A percentile compares a stretch with the other conserved stretches of the same genome.
Conservation (phyloP, 2,113 vertebrate genomes). For the Xyliphius kryptos region DNA sequence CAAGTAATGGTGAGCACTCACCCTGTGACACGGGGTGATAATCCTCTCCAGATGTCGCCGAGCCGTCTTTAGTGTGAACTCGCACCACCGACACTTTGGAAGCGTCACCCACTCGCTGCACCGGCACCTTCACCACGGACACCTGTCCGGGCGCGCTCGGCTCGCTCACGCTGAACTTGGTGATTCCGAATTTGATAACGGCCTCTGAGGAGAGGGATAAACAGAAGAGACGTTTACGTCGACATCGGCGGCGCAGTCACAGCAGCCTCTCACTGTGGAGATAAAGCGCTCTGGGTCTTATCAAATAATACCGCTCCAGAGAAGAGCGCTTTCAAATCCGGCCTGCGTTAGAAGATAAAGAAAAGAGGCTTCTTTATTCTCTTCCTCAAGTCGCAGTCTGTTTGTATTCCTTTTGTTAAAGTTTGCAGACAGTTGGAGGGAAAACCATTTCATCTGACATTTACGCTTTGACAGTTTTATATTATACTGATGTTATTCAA, state of each 20-base stretch:
- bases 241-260: background rate
- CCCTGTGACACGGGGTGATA: constrained; percentile 79
- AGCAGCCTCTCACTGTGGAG: background rate
- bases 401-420: background rate
- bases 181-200: constrained; percentile 80
- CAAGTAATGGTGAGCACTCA: constrained; percentile 40
- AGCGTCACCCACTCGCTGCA: constrained; percentile 72
- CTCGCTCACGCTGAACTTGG: constrained; percentile 70
- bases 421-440: background rate
- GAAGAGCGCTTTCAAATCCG: background rate
- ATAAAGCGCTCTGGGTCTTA: background rate
- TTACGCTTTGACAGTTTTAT: background rate
- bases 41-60: constrained; percentile 77
- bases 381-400: background rate
- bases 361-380: background rate
- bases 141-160: constrained; percentile 64
- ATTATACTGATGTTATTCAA: background rate
- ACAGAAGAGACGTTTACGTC: background rate
- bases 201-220: constrained; percentile 61
- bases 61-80: constrained; percentile 81
- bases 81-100: constrained; percentile 77
- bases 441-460: background rate
- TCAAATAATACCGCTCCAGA: background rate
- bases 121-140: constrained; percentile 67
- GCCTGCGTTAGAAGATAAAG: background rate